Evolutionary conservation across 2,888 invertebrate species (phyloP), one percentile per base, ranked within the genome.

Genomic region (Andrena haemorrhoa): DNA sequence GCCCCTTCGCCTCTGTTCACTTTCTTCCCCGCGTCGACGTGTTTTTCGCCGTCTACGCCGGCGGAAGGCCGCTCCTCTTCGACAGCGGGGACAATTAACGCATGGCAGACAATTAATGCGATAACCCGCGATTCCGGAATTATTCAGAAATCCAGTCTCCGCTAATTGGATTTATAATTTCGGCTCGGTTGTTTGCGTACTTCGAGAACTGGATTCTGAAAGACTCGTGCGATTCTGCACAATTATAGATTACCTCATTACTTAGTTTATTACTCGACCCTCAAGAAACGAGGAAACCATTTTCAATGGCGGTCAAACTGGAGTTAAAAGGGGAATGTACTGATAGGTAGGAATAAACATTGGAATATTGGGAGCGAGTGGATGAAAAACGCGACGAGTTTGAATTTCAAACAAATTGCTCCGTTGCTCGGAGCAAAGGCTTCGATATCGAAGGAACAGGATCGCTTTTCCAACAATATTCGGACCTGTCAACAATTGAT

Each of bases 11-110:
- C 51, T 33, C 76, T 56, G 56, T 47, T 61, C 76, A 20, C 68
- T 72, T 56, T 69, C 60, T 71, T 66, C 61, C 75, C 33, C 23
- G 49, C 49, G 70, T 60, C 64, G 53, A 49, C 76, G 35, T 76
- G 71, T 66, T 71, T 79, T 66, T 75, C 29, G 4, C 33, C 20
- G 35, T 33, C 41, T 35, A 20, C 47, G 51, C 49, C 20, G 35
- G 26, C 49, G 72, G 16, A 49, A 66, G 26, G 20, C 7, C 56
- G n/a, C 35, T 3, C 33, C 53, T 41, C 26, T 29, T n/a, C 5
- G 56, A 29, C 47, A 6, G 53, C 6, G n/a, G 1, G 8, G 51
- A 51, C 51, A 51, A 51, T 51, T n/a, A 53, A 53, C n/a, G 20
- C 5, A 31, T 5, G 33, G 41, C 20, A 68, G 66, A 56, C 66